Conservation (phyloP, 2,888 invertebrate species). For the Orthosia incerta region DNA sequence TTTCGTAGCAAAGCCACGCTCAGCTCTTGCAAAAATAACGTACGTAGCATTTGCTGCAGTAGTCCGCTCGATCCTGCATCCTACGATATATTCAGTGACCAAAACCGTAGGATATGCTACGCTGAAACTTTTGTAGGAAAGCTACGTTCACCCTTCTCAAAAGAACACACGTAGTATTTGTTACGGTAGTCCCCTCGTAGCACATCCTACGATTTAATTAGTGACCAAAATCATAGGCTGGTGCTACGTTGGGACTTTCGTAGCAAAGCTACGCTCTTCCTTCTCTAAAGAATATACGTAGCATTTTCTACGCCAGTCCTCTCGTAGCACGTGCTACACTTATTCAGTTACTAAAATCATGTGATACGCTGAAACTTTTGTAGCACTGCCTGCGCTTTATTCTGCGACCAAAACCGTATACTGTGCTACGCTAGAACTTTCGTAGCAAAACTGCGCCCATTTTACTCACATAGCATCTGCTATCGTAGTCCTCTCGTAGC, state of each 20-base stretch:
- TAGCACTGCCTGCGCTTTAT: background rate
- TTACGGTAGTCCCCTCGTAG: no score
- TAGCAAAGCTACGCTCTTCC: slow-evolving; percentile 7
- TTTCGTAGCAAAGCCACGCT: slow-evolving; percentile 23
- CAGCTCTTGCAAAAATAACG: no score
- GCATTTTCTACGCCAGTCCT: background rate
- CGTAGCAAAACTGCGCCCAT: slow-evolving; percentile 16
- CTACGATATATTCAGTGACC: no score
- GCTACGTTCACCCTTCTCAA: background rate
- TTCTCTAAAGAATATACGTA: background rate
- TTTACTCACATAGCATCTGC: background rate
- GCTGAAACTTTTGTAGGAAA: slow-evolving; percentile 13
- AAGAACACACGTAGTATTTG: no score
- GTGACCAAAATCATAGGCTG: no score
- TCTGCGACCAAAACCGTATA: no score
- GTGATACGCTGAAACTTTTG: slow-evolving; percentile 2
- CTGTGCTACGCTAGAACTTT: background rate
- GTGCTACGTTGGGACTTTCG: slow-evolving; percentile 4
- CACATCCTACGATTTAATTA: no score
- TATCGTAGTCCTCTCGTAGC: background rate
- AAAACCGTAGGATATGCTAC: background rate
- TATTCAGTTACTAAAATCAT: no score
- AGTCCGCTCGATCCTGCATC: no score
- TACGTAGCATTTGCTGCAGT: no score
- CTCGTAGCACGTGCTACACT: background rate